Evolutionary conservation across 2,888 invertebrate species (phyloP), one percentile per base, ranked within the genome.

Genomic region (Gasteruption jaculator): DNA sequence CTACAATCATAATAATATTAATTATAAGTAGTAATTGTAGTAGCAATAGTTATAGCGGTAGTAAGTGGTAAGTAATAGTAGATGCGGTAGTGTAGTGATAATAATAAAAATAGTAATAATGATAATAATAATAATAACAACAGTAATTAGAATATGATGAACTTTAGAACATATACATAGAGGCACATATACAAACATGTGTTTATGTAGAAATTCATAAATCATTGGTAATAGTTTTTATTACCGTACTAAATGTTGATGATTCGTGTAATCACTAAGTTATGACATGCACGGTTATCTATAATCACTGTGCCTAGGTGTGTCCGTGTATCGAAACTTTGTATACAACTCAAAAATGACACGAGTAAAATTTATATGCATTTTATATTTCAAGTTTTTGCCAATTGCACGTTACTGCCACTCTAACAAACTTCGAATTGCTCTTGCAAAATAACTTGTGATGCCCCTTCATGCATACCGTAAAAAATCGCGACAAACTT

Each of bases 261-360:
- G 49, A 53, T 53, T 50, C 52, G 56, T 55, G 53, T 46, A 50
- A 56, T 50, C 46, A 46, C 45, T 53, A 58, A 52, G 48, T 51
- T 41, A 46, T 52, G n/a, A 51, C 38, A 48, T 42, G 38, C 36
- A 34, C 41, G 45, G 33, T 43, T 44, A 33, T n/a, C n/a, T n/a
- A n/a, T n/a, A n/a, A n/a, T n/a, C n/a, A n/a, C n/a, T n/a, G n/a
- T n/a, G n/a, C n/a, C n/a, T n/a, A n/a, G n/a, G n/a, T n/a, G n/a
- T n/a, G n/a, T n/a, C n/a, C n/a, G n/a, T n/a, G n/a, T n/a, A n/a
- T n/a, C n/a, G n/a, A n/a, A n/a, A n/a, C n/a, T n/a, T n/a, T n/a
- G n/a, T n/a, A n/a, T n/a, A n/a, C n/a, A n/a, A n/a, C n/a, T n/a
- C n/a, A n/a, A n/a, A n/a, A n/a, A n/a, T n/a, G n/a, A n/a, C n/a